Base-by-base conservation (phyloP, 2,888 invertebrate species). In the Tuta absoluta region DNA sequence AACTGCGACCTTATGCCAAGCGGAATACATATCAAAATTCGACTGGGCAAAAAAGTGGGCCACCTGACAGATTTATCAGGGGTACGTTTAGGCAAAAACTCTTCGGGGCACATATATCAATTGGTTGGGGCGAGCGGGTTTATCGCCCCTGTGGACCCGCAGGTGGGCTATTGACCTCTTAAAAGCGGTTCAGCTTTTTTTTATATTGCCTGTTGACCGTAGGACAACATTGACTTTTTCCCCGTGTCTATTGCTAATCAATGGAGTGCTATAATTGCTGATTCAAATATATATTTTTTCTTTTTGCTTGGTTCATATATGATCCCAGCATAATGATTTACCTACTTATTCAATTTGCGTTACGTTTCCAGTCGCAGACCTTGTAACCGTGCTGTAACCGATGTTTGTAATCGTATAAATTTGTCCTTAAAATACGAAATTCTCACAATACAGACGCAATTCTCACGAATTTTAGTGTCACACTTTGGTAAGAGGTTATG, bases 41-140 rank as follows among this genome's bases (percentile, higher is more conserved):
- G 23, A 23, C 19, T 53, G 23, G 33, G n/a, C 24, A 56, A 19
- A 33, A 56, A 56, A 17, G 33, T 56, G 28, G 56, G 33, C n/a
- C 56, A 56, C 23, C 53, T 21, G 62, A 53, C 53, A 62, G 53
- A 62, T 62, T 76, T 79, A 80, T 81, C 81, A 77, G 75, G 75
- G 76, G 77, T 70, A 74, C 72, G 63, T 71, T 78, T 73, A 67
- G 70, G 76, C 76, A 76, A 79, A 77, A 77, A 75, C 79, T 74
- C 77, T 19, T 66, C 71, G 75, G 78, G 72, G 79, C 75, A 77
- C 73, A 77, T 69, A 66, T 67, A 76, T 78, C 78, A 77, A 73
- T 68, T 75, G 68, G 72, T 66, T 66, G 68, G 68, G 71, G 64
- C 63, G 67, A 68, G 69, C 68, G 73, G 73, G 73, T 77, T 78